Evolutionary conservation across 2,797 vertebrate species (phyloP).

Genomic region (Cynodonichthys magdalenae): DNA sequence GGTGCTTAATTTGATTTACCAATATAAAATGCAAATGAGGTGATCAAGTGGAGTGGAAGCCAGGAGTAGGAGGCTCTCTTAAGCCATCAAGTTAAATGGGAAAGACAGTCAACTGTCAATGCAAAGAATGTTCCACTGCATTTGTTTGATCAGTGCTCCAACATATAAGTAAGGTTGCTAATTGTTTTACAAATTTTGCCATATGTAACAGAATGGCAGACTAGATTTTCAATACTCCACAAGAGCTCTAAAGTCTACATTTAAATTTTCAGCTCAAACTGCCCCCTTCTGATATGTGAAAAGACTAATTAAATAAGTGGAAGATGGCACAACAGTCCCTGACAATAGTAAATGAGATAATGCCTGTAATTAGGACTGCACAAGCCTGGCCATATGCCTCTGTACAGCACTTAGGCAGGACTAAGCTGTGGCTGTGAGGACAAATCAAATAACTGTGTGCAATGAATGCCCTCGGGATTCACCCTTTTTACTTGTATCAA

Average conservation of each 20-base stretch:
- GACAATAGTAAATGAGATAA: constrained; percentile 93
- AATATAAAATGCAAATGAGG: constrained; percentile 99
- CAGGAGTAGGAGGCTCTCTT: constrained; percentile 92
- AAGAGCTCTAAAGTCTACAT: constrained; percentile 49
- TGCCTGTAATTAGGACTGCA: constrained; percentile 90
- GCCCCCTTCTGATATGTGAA: constrained; percentile 93
- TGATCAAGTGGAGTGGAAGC: constrained; percentile 99
- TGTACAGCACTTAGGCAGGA: constrained; percentile 74
- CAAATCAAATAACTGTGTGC: constrained; percentile 72
- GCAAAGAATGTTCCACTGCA: constrained; percentile 98
- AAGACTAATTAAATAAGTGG: constrained; percentile 99
- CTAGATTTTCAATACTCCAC: constrained; percentile 78
- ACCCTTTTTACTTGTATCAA: constrained; percentile 30
- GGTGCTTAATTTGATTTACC: constrained; percentile 99
- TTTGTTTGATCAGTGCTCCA: constrained; percentile 98
- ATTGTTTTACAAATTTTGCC: constrained; percentile 98
- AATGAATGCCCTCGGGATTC: constrained; percentile 59
- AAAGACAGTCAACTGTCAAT: constrained; percentile 95
- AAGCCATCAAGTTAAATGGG: constrained; percentile 98
- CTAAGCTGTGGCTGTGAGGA: constrained; percentile 55
- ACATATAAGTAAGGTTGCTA: constrained; percentile 96
- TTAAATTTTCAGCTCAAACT: constrained; percentile 86
- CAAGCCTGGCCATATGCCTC: constrained; percentile 85
- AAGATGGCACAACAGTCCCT: constrained; percentile 92
- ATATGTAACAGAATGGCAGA: constrained; percentile 88